Evolutionary conservation across 2,797 vertebrate genomes (phyloP), one percentile per base, ranked within the genome.

Genomic region (Oreonectes daqikongensis): DNA sequence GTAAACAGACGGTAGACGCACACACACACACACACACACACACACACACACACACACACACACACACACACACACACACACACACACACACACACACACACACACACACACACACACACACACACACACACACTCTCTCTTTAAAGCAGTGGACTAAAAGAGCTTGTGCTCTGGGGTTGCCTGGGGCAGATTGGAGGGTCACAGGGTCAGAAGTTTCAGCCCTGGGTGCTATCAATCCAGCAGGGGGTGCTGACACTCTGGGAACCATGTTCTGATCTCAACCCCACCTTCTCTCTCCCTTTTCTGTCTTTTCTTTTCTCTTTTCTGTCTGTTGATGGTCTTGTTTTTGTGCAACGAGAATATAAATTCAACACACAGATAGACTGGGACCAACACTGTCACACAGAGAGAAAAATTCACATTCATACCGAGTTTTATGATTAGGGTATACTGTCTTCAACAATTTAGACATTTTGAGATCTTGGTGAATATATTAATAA

Each of bases 181-280:
- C 72, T 12, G 61, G 52, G 69, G 72, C 72, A 77, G 55, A 73
- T 40, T 75, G 42, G 9, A 60, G 77, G 86, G 87, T 84, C 72
- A 74, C 15, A 64, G 84, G 87, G 87, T 83, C 85, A 87, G 75
- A 77, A 70, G 82, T 50, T 82, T 71, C 66, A 81, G 86, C 83
- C 67, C 78, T 26, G 85, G 81, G 85, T 89, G 85, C 77, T 82
- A 79, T 85, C 82, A 87, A 92, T 88, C 95, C 97, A 97, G 96
- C 93, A 98, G 96, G 96, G 96, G 97, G 96, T 95, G 95, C 95
- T 95, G 95, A 91, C 93, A 94, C 88, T 92, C 94, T 89, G 90
- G 90, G 80, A 92, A 95, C 91, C 81, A 82, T 84, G 82, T 83
- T 81, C 64, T 76, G 9, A 69, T 57, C 1, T 50, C 42, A 28